These are phyloP conservation scores for Ephialtes manifestator DNA, from an alignment of 2,888 invertebrate genomes.

Conservation along the genomic window DNA sequence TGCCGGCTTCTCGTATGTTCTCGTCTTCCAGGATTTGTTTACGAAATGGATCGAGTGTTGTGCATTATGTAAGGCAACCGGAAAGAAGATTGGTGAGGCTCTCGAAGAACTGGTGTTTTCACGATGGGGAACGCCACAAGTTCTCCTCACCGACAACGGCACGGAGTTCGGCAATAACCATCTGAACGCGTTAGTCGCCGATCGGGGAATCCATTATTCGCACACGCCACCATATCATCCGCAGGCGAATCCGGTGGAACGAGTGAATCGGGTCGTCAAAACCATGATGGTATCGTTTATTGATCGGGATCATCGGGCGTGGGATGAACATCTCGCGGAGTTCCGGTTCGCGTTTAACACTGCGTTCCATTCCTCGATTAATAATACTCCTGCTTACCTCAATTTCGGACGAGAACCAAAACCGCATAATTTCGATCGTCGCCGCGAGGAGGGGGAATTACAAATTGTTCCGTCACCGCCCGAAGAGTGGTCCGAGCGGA, in stretches of 20 bases:
- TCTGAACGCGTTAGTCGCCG: slow-evolving; percentile 26
- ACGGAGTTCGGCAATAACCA: slow-evolving; percentile 16
- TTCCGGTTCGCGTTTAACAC: slow-evolving; percentile 41
- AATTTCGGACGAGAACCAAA: slow-evolving; percentile 63
- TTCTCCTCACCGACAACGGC: slow-evolving; percentile 71
- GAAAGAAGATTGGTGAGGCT: slow-evolving; percentile 18
- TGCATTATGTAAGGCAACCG: slow-evolving; percentile 23
- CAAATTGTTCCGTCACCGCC: background rate
- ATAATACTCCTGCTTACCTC: slow-evolving; percentile 66
- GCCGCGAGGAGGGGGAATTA: background rate
- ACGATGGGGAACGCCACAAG: slow-evolving; percentile 63
- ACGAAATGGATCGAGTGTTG: slow-evolving; percentile 52
- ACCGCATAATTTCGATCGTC: slow-evolving; percentile 35
- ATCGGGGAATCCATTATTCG: slow-evolving; percentile 36
- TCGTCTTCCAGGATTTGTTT: too few species aligned
- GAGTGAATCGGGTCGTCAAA: slow-evolving; percentile 43
- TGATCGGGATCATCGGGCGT: slow-evolving; percentile 36
- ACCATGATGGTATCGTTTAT: slow-evolving; percentile 40
- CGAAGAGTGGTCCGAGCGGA: slow-evolving; percentile 10
- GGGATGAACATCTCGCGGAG: slow-evolving; percentile 56
- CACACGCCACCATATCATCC: slow-evolving; percentile 57
- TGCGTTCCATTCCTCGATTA: slow-evolving; percentile 48
- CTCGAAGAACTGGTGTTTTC: slow-evolving; percentile 54
- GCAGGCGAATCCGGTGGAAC: slow-evolving; percentile 61
- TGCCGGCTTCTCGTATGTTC: too few species aligned